A percentile compares a stretch with the other conserved stretches of the same genome.
These are phyloP conservation scores for Rostratula benghalensis DNA, from an alignment of 2,113 vertebrate species.

Conservation along the genomic window DNA sequence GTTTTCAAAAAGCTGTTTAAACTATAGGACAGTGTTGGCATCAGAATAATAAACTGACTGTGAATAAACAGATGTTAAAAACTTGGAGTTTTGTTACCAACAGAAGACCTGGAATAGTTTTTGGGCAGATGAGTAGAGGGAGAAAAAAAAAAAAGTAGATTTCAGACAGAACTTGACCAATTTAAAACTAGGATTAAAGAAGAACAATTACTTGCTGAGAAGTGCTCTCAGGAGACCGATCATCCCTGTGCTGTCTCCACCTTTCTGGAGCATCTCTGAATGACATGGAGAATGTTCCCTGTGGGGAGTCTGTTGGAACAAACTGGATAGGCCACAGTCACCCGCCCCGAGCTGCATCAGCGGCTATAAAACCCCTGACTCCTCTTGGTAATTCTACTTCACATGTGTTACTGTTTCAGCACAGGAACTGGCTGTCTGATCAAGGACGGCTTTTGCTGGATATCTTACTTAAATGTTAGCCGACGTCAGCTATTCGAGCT, in stretches of 20 bases:
- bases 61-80: background rate
- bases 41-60: background rate
- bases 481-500: rapidly evolving
- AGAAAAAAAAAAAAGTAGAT: background rate
- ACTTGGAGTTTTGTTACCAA: background rate
- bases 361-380: background rate
- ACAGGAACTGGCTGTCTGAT: background rate
- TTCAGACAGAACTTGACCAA: background rate
- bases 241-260: background rate
- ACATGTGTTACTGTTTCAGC: background rate
- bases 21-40: background rate
- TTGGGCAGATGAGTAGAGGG: background rate
- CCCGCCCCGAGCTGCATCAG: background rate
- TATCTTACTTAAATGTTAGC: background rate
- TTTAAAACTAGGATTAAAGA: background rate
- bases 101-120: background rate
- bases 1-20: background rate
- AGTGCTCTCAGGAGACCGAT: background rate
- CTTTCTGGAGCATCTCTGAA: background rate
- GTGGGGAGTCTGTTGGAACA: background rate
- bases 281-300: background rate
- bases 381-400: background rate
- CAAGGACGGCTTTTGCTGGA: background rate
- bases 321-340: background rate
- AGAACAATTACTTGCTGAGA: background rate